phyloP scores from a whole-genome alignment of 2,113 vertebrate genomes.

The Arothron firmamentum region DNA sequence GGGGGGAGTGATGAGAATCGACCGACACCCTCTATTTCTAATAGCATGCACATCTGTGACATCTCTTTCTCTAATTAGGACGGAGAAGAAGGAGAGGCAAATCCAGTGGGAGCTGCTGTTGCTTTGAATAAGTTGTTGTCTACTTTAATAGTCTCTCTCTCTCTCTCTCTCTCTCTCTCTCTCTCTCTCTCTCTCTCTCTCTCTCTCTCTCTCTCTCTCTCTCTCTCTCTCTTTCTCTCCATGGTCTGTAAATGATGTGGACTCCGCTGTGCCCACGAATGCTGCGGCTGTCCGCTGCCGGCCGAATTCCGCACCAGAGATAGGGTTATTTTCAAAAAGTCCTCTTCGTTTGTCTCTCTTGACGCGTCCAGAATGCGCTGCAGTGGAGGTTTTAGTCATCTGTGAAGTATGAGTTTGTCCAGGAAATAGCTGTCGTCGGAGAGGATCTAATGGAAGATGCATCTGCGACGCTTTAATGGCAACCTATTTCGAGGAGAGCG shows the following conservation, averaged over 20 bases:
- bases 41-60: conserved; percentile 63
- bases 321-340: conserved; percentile 23
- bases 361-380: conserved; percentile 15
- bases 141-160: conserved; percentile 46
- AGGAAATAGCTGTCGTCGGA: neutral
- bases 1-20: conserved; percentile 65
- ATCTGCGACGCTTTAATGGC: neutral
- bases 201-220: conserved; percentile 13
- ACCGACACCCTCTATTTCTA: conserved; percentile 62
- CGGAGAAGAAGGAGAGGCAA: conserved; percentile 40
- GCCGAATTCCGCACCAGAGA: conserved; percentile 33
- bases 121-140: conserved; percentile 59
- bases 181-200: conserved; percentile 3
- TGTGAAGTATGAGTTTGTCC: neutral
- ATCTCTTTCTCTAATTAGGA: conserved; percentile 62
- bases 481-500: neutral
- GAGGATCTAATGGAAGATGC: neutral
- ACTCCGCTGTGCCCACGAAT: conserved; percentile 26
- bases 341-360: conserved; percentile 21
- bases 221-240: conserved; percentile 1
- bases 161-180: conserved; percentile 15
- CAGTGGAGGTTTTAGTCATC: neutral
- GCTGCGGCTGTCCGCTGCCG: conserved; percentile 24
- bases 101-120: conserved; percentile 52
- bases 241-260: conserved; percentile 56